These are phyloP conservation scores for Pelvicachromis taeniatus DNA, from an alignment of 2,113 vertebrate genomes.

Conservation along the genomic window DNA sequence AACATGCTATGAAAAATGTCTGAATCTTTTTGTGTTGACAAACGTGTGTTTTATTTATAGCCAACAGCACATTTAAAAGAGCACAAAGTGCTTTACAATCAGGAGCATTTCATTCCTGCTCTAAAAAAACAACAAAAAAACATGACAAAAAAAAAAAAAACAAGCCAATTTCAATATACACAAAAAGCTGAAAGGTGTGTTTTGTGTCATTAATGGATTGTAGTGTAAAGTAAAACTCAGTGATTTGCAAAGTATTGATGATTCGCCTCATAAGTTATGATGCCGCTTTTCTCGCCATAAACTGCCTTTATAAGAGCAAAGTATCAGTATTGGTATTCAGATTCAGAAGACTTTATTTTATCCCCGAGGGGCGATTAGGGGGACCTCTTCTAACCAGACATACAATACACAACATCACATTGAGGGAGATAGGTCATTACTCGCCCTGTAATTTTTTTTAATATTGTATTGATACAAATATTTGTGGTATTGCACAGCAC, in stretches of 20 bases:
- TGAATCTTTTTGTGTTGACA: not conserved
- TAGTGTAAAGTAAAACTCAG: not conserved
- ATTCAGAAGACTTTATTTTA: no score
- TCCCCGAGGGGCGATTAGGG: no score
- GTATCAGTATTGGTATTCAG: not conserved
- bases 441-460: not conserved
- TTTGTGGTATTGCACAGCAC: not conserved
- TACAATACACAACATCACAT: no score
- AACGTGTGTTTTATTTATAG: not conserved
- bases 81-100: not conserved
- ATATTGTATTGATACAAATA: not conserved
- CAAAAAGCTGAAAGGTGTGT: not conserved
- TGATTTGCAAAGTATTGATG: not conserved
- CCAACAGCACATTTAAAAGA: no score
- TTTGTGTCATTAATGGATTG: not conserved
- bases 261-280: not conserved
- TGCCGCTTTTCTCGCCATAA: not conserved
- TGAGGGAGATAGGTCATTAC: no score
- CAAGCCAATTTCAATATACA: not conserved
- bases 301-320: not conserved
- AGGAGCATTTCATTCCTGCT: accelerated
- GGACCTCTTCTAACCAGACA: no score
- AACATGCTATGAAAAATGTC: not conserved
- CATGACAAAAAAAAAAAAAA: no score
- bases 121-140: no score